Base-by-base conservation (phyloP, 2,797 vertebrate genomes). In the Cirrhinus molitorella region DNA sequence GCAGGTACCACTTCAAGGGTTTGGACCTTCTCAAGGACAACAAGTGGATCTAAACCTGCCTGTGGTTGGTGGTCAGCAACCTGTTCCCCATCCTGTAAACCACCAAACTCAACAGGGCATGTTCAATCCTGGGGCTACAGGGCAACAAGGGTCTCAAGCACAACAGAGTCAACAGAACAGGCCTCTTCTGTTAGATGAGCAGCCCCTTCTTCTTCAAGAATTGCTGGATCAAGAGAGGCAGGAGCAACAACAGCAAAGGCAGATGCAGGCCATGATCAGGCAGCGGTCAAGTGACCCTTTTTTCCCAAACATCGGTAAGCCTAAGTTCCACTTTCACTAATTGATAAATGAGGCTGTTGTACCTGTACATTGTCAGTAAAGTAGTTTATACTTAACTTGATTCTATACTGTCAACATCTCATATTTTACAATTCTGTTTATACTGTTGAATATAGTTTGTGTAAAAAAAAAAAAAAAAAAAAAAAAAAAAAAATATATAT, bases 181-280 rank as follows among this genome's bases (percentile, higher is more conserved):
- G 65, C 96, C 95, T 0, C 93, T 99, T 21, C 95, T 99, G 8
- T 90, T 99, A 23, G 97, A 98, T 65, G 98, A 99, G 10, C 98
- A 99, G 90, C 98, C 98, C 0, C 96, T 99, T 1, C 96, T 99
- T 43, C 93, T 99, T 55, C 98, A 99, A 92, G 98, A 99, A 55
- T 96, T 99, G 66, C 90, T 99, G 91, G 98, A 99, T 91, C 98
- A 99, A 90, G 98, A 99, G 89, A 94, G 98, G 5, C 97, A 99
- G 78, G 98, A 99, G 85, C 98, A 99, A 91, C 97, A 98, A 89
- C 98, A 99, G 90, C 98, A 99, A 88, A 94, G 97, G 70, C 97
- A 99, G 89, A 99, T 99, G 97, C 98, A 99, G 91, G 96, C 96
- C 43, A 95, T 99, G 95, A 98, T 99, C 83, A 94, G 96, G 13